These are phyloP conservation scores for Pyrgilauda ruficollis DNA, from an alignment of 2,113 vertebrate genomes.

Conservation along the genomic window DNA sequence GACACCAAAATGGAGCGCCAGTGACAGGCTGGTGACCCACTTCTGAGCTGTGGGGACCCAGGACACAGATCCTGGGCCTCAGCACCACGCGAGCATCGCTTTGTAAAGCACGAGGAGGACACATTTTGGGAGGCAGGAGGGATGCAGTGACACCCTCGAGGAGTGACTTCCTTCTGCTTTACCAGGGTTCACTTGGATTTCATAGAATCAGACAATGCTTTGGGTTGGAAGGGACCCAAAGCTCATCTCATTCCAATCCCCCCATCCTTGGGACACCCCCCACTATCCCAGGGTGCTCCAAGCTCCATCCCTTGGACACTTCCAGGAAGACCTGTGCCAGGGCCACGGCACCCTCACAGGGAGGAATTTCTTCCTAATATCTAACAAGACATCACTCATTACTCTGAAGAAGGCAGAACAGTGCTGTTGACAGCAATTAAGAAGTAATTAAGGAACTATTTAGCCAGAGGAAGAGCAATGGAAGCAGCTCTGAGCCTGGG, in stretches of 20 bases:
- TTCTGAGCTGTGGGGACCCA: background rate
- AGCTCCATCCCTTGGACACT: background rate
- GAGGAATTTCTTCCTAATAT: background rate
- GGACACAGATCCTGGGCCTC: background rate
- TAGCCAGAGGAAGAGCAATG: background rate
- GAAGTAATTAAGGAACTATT: background rate
- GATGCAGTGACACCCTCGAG: fast-evolving
- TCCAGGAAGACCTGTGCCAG: background rate
- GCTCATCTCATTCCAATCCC: background rate
- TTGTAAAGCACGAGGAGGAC: background rate
- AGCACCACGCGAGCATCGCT: fast-evolving
- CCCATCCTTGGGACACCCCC: background rate
- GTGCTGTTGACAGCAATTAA: background rate
- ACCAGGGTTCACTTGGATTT: background rate
- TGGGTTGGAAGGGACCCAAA: background rate
- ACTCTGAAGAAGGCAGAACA: background rate
- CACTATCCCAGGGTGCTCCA: background rate
- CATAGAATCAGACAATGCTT: background rate
- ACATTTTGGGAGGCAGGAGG: background rate
- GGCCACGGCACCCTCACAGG: background rate
- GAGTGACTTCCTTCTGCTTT: fast-evolving
- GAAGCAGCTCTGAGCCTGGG: background rate
- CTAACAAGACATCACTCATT: background rate
- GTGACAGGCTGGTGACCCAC: constrained; percentile 4
- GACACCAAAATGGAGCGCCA: background rate